Conservation (phyloP, 2,888 invertebrate species). For the Acanthosoma haemorrhoidale region DNA sequence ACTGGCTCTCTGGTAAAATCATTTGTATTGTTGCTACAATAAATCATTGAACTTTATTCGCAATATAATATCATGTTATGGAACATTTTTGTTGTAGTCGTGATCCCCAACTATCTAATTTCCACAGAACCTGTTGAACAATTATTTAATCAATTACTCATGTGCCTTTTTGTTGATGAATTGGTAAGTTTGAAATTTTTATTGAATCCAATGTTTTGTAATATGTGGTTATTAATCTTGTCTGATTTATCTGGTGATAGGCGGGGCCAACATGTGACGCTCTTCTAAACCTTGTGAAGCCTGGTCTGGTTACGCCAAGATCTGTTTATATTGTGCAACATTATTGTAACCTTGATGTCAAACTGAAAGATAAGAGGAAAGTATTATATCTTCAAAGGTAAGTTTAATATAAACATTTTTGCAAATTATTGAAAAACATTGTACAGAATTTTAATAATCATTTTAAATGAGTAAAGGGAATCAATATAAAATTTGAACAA, state of each 20-base stretch:
- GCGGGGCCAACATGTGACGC: not conserved
- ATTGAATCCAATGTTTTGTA: no score
- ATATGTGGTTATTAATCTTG: not conserved
- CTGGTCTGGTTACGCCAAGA: not conserved
- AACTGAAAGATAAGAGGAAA: not conserved
- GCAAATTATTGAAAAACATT: no score
- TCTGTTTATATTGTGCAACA: not conserved
- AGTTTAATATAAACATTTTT: not conserved
- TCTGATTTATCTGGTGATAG: not conserved
- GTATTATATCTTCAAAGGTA: not conserved
- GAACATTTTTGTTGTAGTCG: slow-evolving; percentile 7
- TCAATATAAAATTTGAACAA: no score
- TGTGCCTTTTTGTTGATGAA: slow-evolving; percentile 5
- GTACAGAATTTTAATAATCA: no score
- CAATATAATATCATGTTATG: not conserved
- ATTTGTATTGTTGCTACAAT: no score
- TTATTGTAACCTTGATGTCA: not conserved
- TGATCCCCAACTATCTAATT: slow-evolving; percentile 1
- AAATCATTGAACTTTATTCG: not conserved
- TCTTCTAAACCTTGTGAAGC: not conserved
- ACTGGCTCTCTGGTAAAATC: slow-evolving; percentile 2
- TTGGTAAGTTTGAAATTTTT: slow-evolving; percentile 1
- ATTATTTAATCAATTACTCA: not conserved
- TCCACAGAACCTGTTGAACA: not conserved
- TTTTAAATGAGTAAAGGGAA: no score